Conservation (phyloP, 2,888 invertebrate species). For the Melieria picta region DNA sequence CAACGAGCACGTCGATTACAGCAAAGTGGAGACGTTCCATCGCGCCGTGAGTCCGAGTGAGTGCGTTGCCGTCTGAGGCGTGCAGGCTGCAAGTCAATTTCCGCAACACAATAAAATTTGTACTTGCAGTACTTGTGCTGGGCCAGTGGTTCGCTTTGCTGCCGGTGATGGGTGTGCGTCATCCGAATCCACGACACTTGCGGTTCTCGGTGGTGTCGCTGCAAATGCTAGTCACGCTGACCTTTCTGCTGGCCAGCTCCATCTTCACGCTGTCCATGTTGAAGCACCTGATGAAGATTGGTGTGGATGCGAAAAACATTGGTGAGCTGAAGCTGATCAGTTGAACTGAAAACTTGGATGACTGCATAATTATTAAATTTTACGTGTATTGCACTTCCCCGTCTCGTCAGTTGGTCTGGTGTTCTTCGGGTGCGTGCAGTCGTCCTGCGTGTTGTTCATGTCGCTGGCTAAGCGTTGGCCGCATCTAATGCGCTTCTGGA, state of each 20-base stretch:
- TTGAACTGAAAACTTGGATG: too few relatives aligned
- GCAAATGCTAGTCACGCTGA: slow-evolving; percentile 47
- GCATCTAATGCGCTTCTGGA: slow-evolving; percentile 58
- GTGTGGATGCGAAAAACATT: slow-evolving; percentile 61
- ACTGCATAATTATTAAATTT: too few relatives aligned
- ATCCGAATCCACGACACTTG: slow-evolving; percentile 58
- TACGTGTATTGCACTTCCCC: neutral
- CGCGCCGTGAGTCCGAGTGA: slow-evolving; percentile 67
- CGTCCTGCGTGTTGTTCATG: slow-evolving; percentile 55
- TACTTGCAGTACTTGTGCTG: slow-evolving; percentile 64
- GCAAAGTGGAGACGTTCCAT: slow-evolving; percentile 65
- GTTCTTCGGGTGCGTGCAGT: slow-evolving; percentile 57
- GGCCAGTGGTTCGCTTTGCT: slow-evolving; percentile 69
- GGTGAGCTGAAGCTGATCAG: slow-evolving; percentile 48
- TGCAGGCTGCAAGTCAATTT: neutral
- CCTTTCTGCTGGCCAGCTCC: slow-evolving; percentile 48
- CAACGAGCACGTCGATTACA: slow-evolving; percentile 34
- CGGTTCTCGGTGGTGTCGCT: slow-evolving; percentile 54
- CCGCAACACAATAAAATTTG: neutral
- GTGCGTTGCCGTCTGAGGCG: slow-evolving; percentile 20
- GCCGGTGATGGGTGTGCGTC: slow-evolving; percentile 67
- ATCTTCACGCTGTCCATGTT: slow-evolving; percentile 46
- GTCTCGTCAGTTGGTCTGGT: slow-evolving; percentile 53
- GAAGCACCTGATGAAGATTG: slow-evolving; percentile 49
- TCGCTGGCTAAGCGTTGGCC: slow-evolving; percentile 60